These are phyloP conservation scores for Porphyrio hochstetteri DNA, from an alignment of 2,113 vertebrate species.

Conservation along the genomic window DNA sequence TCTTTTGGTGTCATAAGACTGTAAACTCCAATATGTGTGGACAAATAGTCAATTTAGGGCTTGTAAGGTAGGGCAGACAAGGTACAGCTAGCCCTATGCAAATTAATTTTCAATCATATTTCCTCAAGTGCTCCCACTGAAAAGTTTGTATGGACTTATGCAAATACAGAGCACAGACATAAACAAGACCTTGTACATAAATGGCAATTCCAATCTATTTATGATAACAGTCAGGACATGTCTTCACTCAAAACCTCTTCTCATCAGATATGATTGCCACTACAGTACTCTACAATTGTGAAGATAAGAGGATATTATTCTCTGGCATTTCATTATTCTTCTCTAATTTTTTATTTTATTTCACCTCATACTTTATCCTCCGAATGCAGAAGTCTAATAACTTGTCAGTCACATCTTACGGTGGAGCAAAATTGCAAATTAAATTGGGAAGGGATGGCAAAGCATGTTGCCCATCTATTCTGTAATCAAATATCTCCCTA, in stretches of 20 bases:
- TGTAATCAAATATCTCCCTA: conserved; percentile 67
- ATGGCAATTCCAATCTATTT: background rate
- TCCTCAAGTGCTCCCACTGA: background rate
- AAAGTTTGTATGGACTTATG: background rate
- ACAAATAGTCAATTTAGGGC: background rate
- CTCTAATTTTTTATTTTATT: conserved; percentile 17
- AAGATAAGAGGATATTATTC: background rate
- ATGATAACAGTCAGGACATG: background rate
- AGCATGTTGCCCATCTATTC: conserved; percentile 9
- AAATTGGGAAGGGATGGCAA: conserved; percentile 19
- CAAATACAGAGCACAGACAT: background rate
- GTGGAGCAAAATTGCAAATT: conserved; percentile 36
- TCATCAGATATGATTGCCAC: background rate
- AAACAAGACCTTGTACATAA: background rate
- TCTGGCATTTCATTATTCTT: background rate
- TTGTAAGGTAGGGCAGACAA: background rate
- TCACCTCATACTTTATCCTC: background rate
- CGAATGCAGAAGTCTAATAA: background rate
- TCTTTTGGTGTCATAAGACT: background rate
- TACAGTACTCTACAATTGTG: background rate
- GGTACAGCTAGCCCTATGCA: background rate
- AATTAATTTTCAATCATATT: background rate
- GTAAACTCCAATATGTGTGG: background rate
- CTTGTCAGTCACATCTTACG: background rate
- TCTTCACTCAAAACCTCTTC: conserved; percentile 10